These are phyloP conservation scores for Saiga tatarica DNA, from an alignment of 2,113 vertebrate genomes.

Conservation along the genomic window DNA sequence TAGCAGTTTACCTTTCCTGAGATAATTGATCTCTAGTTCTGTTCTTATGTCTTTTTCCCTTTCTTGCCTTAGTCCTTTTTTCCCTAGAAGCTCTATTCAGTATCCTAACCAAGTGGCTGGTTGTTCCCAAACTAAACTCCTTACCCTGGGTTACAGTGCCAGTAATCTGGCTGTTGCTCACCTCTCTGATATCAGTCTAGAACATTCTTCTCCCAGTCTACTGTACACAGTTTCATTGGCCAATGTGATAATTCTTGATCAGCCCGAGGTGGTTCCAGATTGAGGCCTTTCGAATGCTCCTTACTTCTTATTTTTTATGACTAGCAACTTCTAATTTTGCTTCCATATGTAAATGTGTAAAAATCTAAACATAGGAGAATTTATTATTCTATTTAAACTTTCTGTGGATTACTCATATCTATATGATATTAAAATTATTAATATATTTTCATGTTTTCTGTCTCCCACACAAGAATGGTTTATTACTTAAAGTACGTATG, in stretches of 20 bases:
- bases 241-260: not conserved
- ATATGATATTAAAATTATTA: not conserved
- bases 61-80: not conserved
- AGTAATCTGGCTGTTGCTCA: not conserved
- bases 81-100: not conserved
- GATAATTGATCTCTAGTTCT: not conserved
- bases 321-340: not conserved
- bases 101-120: not conserved
- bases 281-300: not conserved
- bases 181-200: not conserved
- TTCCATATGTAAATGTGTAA: not conserved
- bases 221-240: fast-evolving
- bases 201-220: not conserved
- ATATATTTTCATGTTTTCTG: not conserved
- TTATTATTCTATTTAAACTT: not conserved
- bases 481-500: not conserved
- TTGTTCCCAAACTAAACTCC: not conserved
- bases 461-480: not conserved
- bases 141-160: not conserved
- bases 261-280: not conserved
- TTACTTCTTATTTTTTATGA: not conserved
- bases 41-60: not conserved
- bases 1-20: not conserved
- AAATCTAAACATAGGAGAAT: not conserved
- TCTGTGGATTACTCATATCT: not conserved